phyloP scores from a whole-genome alignment of 2,888 invertebrate genomes.

The Blastobasis adustella region DNA sequence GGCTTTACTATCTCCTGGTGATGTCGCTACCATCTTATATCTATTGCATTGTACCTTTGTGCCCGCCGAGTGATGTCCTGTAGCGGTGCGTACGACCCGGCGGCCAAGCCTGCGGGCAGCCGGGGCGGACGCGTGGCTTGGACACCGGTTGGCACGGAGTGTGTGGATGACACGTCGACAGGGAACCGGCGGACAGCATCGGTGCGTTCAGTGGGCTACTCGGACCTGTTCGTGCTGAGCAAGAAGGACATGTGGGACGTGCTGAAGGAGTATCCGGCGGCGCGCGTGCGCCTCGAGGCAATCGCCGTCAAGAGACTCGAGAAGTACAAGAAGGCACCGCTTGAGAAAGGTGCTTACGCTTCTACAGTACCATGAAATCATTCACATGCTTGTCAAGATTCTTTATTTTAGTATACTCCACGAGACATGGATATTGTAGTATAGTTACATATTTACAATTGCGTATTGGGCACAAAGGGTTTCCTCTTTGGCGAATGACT shows the following conservation, averaged over 20 bases:
- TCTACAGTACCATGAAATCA: not conserved
- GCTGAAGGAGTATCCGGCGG: constrained; percentile 95
- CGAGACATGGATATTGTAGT: too few relatives aligned
- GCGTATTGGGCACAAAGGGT: too few relatives aligned
- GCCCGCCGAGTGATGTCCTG: constrained; percentile 41
- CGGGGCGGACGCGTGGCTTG: constrained; percentile 22
- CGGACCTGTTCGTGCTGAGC: constrained; percentile 98
- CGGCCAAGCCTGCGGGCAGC: not conserved
- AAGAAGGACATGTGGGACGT: constrained; percentile 99
- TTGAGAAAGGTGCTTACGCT: constrained; percentile 87
- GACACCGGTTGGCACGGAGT: constrained; percentile 70
- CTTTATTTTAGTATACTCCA: too few relatives aligned
- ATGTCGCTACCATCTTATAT: constrained; percentile 10
- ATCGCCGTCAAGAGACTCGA: constrained; percentile 98
- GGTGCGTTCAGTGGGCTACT: constrained; percentile 98
- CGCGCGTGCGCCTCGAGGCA: constrained; percentile 94
- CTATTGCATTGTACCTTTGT: constrained; percentile 25
- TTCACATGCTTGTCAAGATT: too few relatives aligned
- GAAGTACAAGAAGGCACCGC: constrained; percentile 96
- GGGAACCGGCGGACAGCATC: constrained; percentile 99
- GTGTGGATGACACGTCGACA: constrained; percentile 77
- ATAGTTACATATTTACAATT: too few relatives aligned
- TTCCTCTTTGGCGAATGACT: too few relatives aligned
- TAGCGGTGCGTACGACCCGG: constrained; percentile 31
- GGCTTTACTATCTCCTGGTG: constrained; percentile 17